Percentiles rank a stretch among this genome's conserved stretches.
Conservation (phyloP, 1,140 invertebrate species). For the Leptinotarsa undecemlineata region DNA sequence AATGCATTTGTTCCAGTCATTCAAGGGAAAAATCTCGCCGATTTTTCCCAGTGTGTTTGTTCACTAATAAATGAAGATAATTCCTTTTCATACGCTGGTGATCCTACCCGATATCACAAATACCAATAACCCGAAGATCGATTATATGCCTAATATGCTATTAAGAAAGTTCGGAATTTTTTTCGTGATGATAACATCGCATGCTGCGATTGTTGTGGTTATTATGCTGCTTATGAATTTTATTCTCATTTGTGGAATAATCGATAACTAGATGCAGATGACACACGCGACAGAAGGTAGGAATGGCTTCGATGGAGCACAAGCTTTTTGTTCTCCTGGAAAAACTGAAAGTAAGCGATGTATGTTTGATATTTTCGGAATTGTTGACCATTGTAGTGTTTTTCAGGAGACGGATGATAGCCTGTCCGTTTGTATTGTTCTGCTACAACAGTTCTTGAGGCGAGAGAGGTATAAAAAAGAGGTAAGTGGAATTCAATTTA, state of each 20-base stretch:
- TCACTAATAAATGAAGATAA: too few species aligned
- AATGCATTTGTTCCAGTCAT: too few species aligned
- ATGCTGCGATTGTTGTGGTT: constrained; percentile 32
- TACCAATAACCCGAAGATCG: neutral
- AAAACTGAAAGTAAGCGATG: constrained; percentile 43
- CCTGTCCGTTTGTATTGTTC: constrained; percentile 44
- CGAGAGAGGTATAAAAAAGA: constrained; percentile 30
- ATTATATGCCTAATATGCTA: neutral
- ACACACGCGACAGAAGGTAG: constrained; percentile 45
- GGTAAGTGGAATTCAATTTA: constrained; percentile 7
- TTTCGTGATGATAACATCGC: constrained; percentile 28
- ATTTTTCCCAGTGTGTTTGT: too few species aligned
- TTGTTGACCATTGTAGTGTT: constrained; percentile 11
- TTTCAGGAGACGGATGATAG: constrained; percentile 46
- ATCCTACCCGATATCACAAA: too few species aligned
- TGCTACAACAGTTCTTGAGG: constrained; percentile 45
- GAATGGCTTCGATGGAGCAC: constrained; percentile 42
- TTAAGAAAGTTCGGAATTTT: neutral
- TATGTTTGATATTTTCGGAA: neutral
- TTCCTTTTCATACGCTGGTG: too few species aligned
- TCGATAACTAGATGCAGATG: constrained; percentile 41
- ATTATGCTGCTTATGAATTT: constrained; percentile 36
- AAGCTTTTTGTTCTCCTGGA: constrained; percentile 41
- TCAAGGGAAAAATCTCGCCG: too few species aligned
- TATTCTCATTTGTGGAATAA: constrained; percentile 46